Conservation (phyloP, 2,888 invertebrate species). For the Noctua fimbriata region DNA sequence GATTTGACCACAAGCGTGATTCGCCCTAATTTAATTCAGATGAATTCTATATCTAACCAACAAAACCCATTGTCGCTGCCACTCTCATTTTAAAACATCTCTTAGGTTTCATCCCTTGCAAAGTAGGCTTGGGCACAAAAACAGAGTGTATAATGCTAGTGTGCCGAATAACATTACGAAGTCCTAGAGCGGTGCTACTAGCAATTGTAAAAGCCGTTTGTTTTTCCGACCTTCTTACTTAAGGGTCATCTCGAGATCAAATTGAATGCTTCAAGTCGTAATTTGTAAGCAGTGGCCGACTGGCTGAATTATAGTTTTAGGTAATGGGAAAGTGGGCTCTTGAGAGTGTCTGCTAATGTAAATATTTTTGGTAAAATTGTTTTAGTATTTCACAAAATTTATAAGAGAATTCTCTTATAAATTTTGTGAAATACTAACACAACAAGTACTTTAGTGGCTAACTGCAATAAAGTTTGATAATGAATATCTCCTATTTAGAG, state of each 20-base stretch:
- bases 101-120: slow-evolving; percentile 54
- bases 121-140: slow-evolving; percentile 66
- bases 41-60: too few relatives aligned
- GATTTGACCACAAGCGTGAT: too few relatives aligned
- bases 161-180: slow-evolving; percentile 64
- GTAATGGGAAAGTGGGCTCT: slow-evolving; percentile 24
- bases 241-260: slow-evolving; percentile 60
- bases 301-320: slow-evolving; percentile 46
- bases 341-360: slow-evolving; percentile 5
- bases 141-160: slow-evolving; percentile 65
- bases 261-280: slow-evolving; percentile 55
- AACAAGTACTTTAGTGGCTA: too few relatives aligned
- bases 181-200: slow-evolving; percentile 52
- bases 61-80: background rate
- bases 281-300: slow-evolving; percentile 55
- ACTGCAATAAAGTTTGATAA: background rate
- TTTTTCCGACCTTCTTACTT: slow-evolving; percentile 56
- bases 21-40: too few relatives aligned
- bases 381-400: background rate
- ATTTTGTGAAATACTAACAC: too few relatives aligned
- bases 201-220: slow-evolving; percentile 60
- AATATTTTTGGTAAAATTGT: slow-evolving; percentile 6
- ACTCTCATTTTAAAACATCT: slow-evolving; percentile 13
- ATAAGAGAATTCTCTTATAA: too few relatives aligned
- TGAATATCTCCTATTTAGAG: background rate